Base-by-base conservation (phyloP, 2,888 invertebrate genomes). In the Tridacna gigas region DNA sequence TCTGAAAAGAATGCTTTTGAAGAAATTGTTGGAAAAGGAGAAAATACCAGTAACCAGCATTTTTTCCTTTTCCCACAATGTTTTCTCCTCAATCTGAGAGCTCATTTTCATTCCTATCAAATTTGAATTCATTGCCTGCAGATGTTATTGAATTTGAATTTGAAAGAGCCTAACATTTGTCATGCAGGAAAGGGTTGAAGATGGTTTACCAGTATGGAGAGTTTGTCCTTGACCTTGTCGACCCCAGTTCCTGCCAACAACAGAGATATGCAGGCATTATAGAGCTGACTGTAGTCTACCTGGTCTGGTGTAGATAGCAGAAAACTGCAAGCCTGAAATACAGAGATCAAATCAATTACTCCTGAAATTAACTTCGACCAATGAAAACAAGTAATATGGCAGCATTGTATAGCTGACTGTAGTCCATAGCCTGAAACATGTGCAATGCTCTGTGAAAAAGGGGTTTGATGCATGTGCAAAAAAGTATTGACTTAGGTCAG, bases 221-320 rank as follows among this genome's bases (percentile, higher is more conserved):
- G 88, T 81, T 93, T 93, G 22, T 91, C 83, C 86, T 91, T 91
- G 82, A 82, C 90, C 83, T 92, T 91, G 89, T 94, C 94, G 75
- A 93, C 96, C 83, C 97, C 96, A 90, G 97, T 97, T 2, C 97
- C 97, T 0, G 98, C 96, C 92, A 97, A 97, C 69, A 98, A 95
- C 88, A 99, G 96, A 88, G 97, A 96, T 45, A 98, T 96, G 7
- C 98, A 95, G 0, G 98, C 97, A 93, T 98, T 97, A 86, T 99
- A 96, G 12, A 99, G 95, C 66, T 97, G 94, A 0, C 97, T 97
- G 95, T 99, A 99, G 92, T 98, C 97, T 76, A 98, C 95, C 95
- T 97, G 97, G 94, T 99, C 98, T 0, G 98, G 97, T 0, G 98
- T 98, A 75, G 98, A 98, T 84, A 99, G 96, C 82, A 99, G 97